Evolutionary conservation across 2,113 vertebrate species (phyloP).

Genomic region (Glareola pratincola): DNA sequence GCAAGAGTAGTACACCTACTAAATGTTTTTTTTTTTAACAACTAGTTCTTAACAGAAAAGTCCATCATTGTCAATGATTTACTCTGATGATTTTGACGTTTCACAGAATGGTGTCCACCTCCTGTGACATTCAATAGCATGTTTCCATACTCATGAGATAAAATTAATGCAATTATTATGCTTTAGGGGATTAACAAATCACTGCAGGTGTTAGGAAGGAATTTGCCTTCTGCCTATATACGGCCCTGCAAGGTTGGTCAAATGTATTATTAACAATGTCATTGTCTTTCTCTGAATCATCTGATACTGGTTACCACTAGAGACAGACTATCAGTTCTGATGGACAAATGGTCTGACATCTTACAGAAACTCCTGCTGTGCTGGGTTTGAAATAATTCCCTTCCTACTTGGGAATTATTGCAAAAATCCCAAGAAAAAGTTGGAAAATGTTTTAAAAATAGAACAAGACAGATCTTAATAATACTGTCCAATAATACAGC

Average conservation of each 20-base stretch:
- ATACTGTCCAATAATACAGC: not conserved
- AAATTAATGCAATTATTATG: conserved; percentile 46
- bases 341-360: not conserved
- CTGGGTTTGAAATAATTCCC: not conserved
- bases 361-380: not conserved
- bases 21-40: not conserved
- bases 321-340: not conserved
- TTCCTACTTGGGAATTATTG: not conserved
- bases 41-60: not conserved
- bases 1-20: not conserved
- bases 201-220: conserved; percentile 22
- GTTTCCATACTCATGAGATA: conserved; percentile 25
- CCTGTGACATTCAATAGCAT: not conserved
- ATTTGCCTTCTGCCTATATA: not conserved
- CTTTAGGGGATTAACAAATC: conserved; percentile 34
- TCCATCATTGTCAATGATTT: not conserved
- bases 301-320: conserved; percentile 29
- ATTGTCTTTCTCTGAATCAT: conserved; percentile 15
- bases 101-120: not conserved
- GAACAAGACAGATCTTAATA: not conserved
- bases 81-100: not conserved
- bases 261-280: conserved; percentile 44
- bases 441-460: not conserved
- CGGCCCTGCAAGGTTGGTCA: not conserved
- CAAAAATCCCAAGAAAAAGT: not conserved